These are phyloP conservation scores for Lordiphosa andalusiaca DNA, from an alignment of 2,888 invertebrate genomes.

Conservation along the genomic window DNA sequence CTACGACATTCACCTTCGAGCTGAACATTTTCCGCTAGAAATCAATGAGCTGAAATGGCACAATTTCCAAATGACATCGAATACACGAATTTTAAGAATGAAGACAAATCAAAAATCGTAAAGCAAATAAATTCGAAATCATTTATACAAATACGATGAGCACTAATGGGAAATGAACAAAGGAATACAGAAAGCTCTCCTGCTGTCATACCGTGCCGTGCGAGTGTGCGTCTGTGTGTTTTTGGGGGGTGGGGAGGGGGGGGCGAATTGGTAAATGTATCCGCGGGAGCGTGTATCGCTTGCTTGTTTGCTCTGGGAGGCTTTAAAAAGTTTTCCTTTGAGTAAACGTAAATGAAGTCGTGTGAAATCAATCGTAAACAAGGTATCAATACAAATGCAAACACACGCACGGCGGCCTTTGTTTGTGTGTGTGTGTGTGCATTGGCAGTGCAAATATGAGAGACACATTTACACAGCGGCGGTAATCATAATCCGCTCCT, in stretches of 20 bases:
- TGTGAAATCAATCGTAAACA: constrained; percentile 74
- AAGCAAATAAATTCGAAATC: constrained; percentile 63
- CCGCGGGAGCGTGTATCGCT: constrained; percentile 30
- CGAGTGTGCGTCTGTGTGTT: constrained; percentile 13
- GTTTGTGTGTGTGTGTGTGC: constrained; percentile 5
- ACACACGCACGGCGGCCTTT: constrained; percentile 4
- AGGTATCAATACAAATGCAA: constrained; percentile 63
- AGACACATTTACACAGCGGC: constrained; percentile 13
- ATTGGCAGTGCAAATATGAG: constrained; percentile 21
- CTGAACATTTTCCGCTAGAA: no score
- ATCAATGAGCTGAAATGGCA: no score
- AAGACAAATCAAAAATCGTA: constrained; percentile 44
- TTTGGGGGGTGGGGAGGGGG: no score
- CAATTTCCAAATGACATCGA: no score
- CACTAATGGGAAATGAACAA: constrained; percentile 6
- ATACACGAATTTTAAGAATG: no score
- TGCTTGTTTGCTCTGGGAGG: constrained; percentile 56
- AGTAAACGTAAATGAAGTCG: constrained; percentile 70
- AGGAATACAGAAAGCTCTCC: constrained; percentile 20
- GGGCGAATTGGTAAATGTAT: neutral
- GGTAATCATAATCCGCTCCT: constrained; percentile 58
- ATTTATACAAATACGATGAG: constrained; percentile 57
- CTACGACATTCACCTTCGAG: no score
- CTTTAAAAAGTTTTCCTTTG: constrained; percentile 68
- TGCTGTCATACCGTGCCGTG: constrained; percentile 1